Evolutionary conservation across 2,888 invertebrate genomes (phyloP).

Genomic region (Pasiphila rectangulata): DNA sequence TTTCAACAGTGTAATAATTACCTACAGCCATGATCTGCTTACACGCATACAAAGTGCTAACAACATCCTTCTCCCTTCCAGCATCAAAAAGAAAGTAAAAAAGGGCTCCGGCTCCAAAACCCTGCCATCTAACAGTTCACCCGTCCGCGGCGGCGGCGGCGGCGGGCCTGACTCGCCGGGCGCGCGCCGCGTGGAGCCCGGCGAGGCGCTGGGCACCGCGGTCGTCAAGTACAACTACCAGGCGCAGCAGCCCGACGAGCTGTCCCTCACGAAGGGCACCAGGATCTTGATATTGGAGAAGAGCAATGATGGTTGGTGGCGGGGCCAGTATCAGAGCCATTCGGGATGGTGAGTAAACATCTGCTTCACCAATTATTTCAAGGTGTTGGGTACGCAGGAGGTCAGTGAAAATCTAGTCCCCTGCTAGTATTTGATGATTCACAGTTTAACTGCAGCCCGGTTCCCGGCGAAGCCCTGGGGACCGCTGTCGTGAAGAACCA

Average conservation of each 20-base stretch:
- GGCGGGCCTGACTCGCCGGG: constrained; percentile 86
- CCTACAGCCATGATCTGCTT: too few species aligned
- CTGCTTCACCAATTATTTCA: too few species aligned
- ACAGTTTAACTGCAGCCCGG: too few species aligned
- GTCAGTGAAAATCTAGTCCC: too few species aligned
- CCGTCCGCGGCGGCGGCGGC: constrained; percentile 85
- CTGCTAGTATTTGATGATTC: too few species aligned
- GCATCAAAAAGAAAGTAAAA: constrained; percentile 93
- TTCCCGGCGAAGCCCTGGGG: too few species aligned
- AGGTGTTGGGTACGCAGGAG: too few species aligned
- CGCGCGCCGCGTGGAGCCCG: constrained; percentile 84
- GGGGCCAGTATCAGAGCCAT: constrained; percentile 88
- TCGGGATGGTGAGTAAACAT: constrained; percentile 71
- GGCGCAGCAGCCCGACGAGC: constrained; percentile 97
- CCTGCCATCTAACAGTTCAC: constrained; percentile 90
- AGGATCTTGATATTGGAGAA: constrained; percentile 97
- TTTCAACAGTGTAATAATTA: too few species aligned
- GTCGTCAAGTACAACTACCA: constrained; percentile 96
- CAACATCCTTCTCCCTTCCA: constrained; percentile 44
- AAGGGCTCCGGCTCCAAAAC: constrained; percentile 92
- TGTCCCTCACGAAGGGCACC: constrained; percentile 96
- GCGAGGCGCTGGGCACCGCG: constrained; percentile 93
- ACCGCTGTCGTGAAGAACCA: too few species aligned
- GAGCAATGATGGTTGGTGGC: constrained; percentile 99
- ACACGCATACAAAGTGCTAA: too few species aligned